Evolutionary conservation across 2,888 invertebrate genomes (phyloP), one percentile per base, ranked within the genome.

Genomic region (Deilephila elpenor): DNA sequence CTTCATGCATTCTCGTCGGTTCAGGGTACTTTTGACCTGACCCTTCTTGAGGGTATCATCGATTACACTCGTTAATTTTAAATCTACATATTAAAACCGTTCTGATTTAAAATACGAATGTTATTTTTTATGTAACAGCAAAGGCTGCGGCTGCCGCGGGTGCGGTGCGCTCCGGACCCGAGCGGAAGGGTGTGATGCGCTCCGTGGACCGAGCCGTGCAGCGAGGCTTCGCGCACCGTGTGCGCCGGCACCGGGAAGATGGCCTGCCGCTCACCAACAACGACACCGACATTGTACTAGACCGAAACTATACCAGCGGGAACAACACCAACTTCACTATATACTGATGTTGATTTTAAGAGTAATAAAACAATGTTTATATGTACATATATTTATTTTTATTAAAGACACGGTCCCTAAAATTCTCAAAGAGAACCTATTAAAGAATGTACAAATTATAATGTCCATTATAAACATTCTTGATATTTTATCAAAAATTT

Each of bases 111-210:
- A 4, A 61, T 11, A 25, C n/a, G 2, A 4, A 20, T 53, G 4
- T 56, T n/a, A 14, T n/a, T 17, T 56, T 4, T n/a, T 19, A 5
- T 60, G 59, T 79, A 80, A 79, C 78, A 90, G 91, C 87, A 59
- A 87, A 86, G 62, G 88, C 88, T 62, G 90, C 91, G 1, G 83
- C 84, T 78, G 83, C 88, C 0, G 87, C 89, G 0, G 86, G 87
- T 6, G 86, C 84, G 0, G 70, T 86, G 60, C 85, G 90, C 6
- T 82, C 87, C 5, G 88, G 74, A 59, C 72, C 73, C 14, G 77
- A 72, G 20, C 70, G 71, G 59, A 77, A 82, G 7, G 76, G 80
- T 59, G 84, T 87, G 53, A 79, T 92, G 87, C 83, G 89, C 0
- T 88, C 91, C 2, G 74, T 91, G 0, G 87, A 89, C 75, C 86